Conservation (phyloP, 1,140 invertebrate genomes). For the Zaprionus capensis region DNA sequence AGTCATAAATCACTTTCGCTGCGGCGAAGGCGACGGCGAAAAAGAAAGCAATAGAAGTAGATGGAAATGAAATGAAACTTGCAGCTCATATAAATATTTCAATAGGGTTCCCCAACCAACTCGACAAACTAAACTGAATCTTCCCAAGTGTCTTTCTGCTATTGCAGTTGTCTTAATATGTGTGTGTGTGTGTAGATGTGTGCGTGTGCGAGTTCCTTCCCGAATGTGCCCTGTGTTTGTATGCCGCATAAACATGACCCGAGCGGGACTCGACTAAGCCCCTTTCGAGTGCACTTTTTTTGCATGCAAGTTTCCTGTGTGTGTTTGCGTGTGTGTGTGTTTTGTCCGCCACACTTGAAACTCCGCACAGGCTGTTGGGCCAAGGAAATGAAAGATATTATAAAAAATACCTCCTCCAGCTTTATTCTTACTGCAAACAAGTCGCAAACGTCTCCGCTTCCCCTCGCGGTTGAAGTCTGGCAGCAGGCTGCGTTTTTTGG, state of each 20-base stretch:
- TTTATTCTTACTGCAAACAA: conserved; percentile 58
- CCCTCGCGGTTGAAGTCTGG: neutral
- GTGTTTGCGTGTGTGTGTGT: conserved; percentile 40
- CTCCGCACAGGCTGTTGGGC: conserved; percentile 41
- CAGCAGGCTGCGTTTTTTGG: conserved; percentile 11
- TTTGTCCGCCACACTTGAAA: conserved; percentile 60
- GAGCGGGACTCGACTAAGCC: conserved; percentile 44
- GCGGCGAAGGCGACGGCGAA: neutral
- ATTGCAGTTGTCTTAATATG: conserved; percentile 79
- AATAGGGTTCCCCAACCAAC: conserved; percentile 36
- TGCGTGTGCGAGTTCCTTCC: conserved; percentile 42
- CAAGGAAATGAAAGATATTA: conserved; percentile 47
- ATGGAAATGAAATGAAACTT: conserved; percentile 27
- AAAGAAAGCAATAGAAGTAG: conserved; percentile 10
- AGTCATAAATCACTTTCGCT: conserved; percentile 77
- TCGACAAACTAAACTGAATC: conserved; percentile 21
- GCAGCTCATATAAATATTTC: conserved; percentile 66
- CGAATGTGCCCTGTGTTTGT: conserved; percentile 29
- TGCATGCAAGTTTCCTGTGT: conserved; percentile 67
- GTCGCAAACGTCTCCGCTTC: neutral
- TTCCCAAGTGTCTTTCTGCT: conserved; percentile 56
- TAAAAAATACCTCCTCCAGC: conserved; percentile 45
- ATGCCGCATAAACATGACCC: conserved; percentile 74
- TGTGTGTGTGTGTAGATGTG: neutral
- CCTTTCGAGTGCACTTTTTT: conserved; percentile 75